Conservation (phyloP, 1,140 invertebrate species). For the Teleopsis dalmanni region DNA sequence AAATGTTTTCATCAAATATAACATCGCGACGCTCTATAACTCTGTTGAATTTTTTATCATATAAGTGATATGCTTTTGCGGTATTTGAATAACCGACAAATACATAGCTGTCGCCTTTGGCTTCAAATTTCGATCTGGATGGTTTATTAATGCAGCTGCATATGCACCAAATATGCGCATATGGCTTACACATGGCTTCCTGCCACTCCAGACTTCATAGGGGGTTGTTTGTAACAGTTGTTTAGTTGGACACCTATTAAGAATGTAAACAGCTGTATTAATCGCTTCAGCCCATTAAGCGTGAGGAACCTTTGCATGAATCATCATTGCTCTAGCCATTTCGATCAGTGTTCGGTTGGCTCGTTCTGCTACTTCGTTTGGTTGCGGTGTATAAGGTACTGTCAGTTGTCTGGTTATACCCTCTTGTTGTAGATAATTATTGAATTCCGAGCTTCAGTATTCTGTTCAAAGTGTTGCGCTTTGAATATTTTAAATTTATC, state of each 20-base stretch:
- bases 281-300: conserved; percentile 46
- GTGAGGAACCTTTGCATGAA: conserved; percentile 29
- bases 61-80: conserved; percentile 41
- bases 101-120: conserved; percentile 27
- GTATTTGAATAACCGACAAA: conserved; percentile 45
- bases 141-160: conserved; percentile 34
- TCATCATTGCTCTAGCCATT: conserved; percentile 26
- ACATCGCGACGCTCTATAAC: conserved; percentile 23
- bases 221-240: conserved; percentile 6
- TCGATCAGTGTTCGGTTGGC: conserved; percentile 18
- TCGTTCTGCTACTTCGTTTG: conserved; percentile 41
- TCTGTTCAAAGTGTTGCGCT: no score
- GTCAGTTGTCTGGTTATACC: conserved; percentile 18
- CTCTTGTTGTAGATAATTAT: background rate
- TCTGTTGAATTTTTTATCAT: conserved; percentile 19
- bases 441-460: conserved; percentile 17
- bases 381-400: conserved; percentile 28
- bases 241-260: conserved; percentile 10
- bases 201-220: conserved; percentile 9
- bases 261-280: conserved; percentile 37
- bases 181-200: conserved; percentile 14
- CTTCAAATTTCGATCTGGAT: conserved; percentile 33
- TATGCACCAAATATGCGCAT: conserved; percentile 33
- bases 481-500: conserved; percentile 31
- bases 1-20: conserved; percentile 10